phyloP scores from a whole-genome alignment of 1,140 invertebrate species.

The Sitobion miscanthi region DNA sequence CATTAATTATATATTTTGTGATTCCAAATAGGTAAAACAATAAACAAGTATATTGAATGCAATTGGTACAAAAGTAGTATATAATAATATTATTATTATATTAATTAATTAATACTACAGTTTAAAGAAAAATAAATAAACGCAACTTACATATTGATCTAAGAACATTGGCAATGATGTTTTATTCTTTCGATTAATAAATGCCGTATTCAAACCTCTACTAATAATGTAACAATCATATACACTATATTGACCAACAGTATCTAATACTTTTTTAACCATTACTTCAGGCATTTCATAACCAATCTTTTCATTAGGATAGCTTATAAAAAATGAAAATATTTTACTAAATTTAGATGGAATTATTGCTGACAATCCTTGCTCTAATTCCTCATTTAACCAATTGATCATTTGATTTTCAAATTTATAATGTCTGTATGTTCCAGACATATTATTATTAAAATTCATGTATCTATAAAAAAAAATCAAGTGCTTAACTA shows the following conservation, averaged over 20 bases:
- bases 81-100: not conserved
- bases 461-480: constrained; percentile 53
- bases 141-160: constrained; percentile 49
- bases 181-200: constrained; percentile 42
- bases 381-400: constrained; percentile 42
- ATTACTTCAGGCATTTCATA: constrained; percentile 25
- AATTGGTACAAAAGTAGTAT: not conserved
- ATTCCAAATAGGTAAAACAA: not conserved
- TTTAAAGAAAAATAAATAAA: not conserved
- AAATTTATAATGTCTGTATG: constrained; percentile 44
- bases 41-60: not conserved
- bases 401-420: constrained; percentile 49
- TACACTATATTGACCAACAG: constrained; percentile 39
- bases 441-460: constrained; percentile 48
- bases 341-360: constrained; percentile 45
- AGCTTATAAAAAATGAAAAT: constrained; percentile 52
- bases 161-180: constrained; percentile 22
- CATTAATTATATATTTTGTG: not conserved
- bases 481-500: not conserved
- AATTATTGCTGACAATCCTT: constrained; percentile 19
- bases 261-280: constrained; percentile 38
- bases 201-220: constrained; percentile 29
- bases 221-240: constrained; percentile 54
- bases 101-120: not conserved
- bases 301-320: constrained; percentile 22